Base-by-base conservation (phyloP, 1,140 invertebrate genomes). In the Spodoptera frugiperda region DNA sequence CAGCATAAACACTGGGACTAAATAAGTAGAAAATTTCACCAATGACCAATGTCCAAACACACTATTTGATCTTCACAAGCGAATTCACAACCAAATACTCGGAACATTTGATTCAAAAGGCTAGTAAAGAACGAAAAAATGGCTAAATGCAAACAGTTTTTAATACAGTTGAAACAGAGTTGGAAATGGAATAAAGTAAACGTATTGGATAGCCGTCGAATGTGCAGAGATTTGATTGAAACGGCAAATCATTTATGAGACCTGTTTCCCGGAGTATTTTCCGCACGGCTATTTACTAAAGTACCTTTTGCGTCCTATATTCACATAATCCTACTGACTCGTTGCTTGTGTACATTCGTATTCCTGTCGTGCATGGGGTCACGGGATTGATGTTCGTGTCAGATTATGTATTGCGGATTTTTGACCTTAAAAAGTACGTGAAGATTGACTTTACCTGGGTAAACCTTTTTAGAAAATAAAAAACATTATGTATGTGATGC, bases 171-270 rank as follows among this genome's bases (percentile, higher is more conserved):
- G 11, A 12, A 71, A 71, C 68, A 71, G 21, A 71, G 63, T 25
- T 68, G 19, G 48, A 51, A 54, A 39, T 54, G 21, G 51, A 71
- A 55, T 55, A 59, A 30, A 59, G 54, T 73, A 73, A 73, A 73
- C 25, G 67, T 44, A 55, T 71, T 71, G n/a, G 21, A 71, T 65
- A 19, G 15, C 33, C 51, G 51, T 54, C 12, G 51, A 39, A 71
- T 55, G 67, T 19, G 33, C 39, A 33, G 63, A 49, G 46, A 75
- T 79, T 79, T 75, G 78, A 63, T 79, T 79, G 78, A 75, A 79
- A 54, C 72, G 65, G 57, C 77, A 78, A 75, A 70, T 75, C 44
- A 78, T 78, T 78, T 78, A 59, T 54, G 63, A 59, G 39, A 46
- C 67, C 76, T 51, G 67, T 63, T 63, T 48, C 67, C 53, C 15